These are phyloP conservation scores for Montipora foliosa DNA, from an alignment of 64 coral and sea anemone genomes.

Conservation along the genomic window DNA sequence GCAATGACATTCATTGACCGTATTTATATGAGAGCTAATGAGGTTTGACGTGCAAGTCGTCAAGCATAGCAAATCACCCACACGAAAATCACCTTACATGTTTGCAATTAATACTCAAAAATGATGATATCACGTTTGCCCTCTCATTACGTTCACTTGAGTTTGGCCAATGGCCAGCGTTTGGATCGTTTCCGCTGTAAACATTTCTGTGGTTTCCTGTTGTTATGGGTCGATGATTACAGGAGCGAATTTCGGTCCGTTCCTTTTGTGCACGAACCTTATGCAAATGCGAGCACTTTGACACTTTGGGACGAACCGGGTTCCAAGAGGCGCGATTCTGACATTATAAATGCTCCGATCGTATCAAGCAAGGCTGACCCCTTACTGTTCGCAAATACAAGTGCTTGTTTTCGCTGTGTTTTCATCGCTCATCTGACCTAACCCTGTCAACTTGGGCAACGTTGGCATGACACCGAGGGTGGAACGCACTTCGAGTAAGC, in stretches of 20 bases:
- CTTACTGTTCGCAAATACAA: neutral
- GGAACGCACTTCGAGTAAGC: neutral
- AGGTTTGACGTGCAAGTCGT: slow-evolving; percentile 21
- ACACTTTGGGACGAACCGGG: neutral
- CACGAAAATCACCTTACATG: slow-evolving; percentile 20
- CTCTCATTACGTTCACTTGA: neutral
- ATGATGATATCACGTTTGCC: neutral
- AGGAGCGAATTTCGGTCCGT: neutral
- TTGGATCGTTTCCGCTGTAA: slow-evolving; percentile 36
- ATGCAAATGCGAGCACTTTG: slow-evolving; percentile 36
- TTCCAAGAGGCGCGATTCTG: slow-evolving; percentile 13
- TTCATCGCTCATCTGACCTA: neutral
- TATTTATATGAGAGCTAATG: neutral
- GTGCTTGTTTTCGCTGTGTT: neutral
- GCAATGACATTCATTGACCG: neutral
- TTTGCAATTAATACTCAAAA: neutral
- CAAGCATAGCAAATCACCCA: slow-evolving; percentile 7
- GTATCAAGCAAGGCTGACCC: neutral
- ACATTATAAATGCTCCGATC: slow-evolving; percentile 29
- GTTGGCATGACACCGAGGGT: neutral
- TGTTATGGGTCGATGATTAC: slow-evolving; percentile 10
- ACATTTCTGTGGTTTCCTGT: slow-evolving; percentile 54
- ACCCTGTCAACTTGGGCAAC: neutral
- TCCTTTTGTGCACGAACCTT: neutral
- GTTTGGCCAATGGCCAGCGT: slow-evolving; percentile 16